Conservation (phyloP, 2,888 invertebrate genomes). For the Tenthredo mesomela region DNA sequence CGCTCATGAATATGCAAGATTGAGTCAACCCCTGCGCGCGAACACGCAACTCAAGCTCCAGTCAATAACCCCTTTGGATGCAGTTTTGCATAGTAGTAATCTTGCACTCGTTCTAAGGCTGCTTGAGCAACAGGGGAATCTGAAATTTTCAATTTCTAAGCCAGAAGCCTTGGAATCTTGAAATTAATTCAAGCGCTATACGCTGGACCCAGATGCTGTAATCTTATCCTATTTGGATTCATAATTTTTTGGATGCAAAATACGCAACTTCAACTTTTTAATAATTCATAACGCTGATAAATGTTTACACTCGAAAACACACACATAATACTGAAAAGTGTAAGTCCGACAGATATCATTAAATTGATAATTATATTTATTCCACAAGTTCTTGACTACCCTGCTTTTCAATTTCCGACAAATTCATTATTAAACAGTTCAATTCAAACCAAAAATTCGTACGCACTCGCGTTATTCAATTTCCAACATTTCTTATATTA, state of each 20-base stretch:
- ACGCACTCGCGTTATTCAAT: neutral
- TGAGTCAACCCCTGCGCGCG: slow-evolving; percentile 14
- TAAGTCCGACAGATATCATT: neutral
- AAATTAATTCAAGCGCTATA: slow-evolving; percentile 25
- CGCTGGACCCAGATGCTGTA: neutral
- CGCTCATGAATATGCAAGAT: slow-evolving; percentile 38
- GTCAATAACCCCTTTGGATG: slow-evolving; percentile 34
- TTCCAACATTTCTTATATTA: neutral
- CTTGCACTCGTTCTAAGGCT: neutral
- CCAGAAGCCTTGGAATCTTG: slow-evolving; percentile 7
- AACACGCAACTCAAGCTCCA: slow-evolving; percentile 35
- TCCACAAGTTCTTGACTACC: neutral
- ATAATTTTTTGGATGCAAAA: neutral
- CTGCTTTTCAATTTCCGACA: neutral
- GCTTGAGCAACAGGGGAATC: neutral
- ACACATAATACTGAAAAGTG: neutral
- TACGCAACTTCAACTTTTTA: neutral
- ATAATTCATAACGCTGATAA: neutral
- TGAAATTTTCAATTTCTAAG: slow-evolving; percentile 16
- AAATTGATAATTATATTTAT: slow-evolving; percentile 9
- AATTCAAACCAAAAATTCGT: neutral
- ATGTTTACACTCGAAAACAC: neutral
- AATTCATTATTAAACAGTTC: neutral
- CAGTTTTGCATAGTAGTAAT: slow-evolving; percentile 1
- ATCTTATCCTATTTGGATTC: slow-evolving; percentile 14